Evolutionary conservation across 1,140 invertebrate genomes (phyloP), one percentile per base, ranked within the genome.

Genomic region (Spodoptera frugiperda): DNA sequence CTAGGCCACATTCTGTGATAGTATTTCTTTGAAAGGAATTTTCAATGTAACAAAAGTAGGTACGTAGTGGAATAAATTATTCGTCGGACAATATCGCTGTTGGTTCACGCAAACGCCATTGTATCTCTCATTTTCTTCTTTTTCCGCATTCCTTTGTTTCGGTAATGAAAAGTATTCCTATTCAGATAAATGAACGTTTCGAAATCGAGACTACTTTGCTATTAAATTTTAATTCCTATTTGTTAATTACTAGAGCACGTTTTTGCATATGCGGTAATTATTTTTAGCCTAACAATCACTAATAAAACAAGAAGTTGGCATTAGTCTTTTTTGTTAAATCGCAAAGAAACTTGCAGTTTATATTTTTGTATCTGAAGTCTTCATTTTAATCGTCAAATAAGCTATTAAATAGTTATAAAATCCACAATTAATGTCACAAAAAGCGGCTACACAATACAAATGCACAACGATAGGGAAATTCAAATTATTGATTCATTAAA

Each of bases 151-250:
- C 68, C n/a, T 71, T 77, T 77, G 67, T 77, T 70, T 51, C 68
- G 54, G 48, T 71, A 72, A 72, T 72, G 67, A 71, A 71, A 77
- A 77, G 44, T 70, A 61, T 77, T 54, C 57, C 48, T n/a, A 63
- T 71, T 71, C 30, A 14, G 55, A 77, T 44, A 46, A 76, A 76
- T 76, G 61, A 65, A 54, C 61, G 21, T 30, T 67, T 55, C 55
- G 15, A 53, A 67, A 65, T 67, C 48, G 61, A 67, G 54, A 59
- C 46, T 49, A 73, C 49, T 73, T 61, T 53, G 46, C 65, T 53
- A 33, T 68, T 39, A 39, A 39, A 39, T 39, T 68, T 39, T 72
- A 55, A 46, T 15, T 17, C 68, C 53, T 49, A 73, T 73, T 61
- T 61, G 25, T 33, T 46, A 33, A 59, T 33, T 25, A 59, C 6